Evolutionary conservation across 1,140 invertebrate genomes (phyloP), one percentile per base, ranked within the genome.

Genomic region (Cryptotermes secundus): DNA sequence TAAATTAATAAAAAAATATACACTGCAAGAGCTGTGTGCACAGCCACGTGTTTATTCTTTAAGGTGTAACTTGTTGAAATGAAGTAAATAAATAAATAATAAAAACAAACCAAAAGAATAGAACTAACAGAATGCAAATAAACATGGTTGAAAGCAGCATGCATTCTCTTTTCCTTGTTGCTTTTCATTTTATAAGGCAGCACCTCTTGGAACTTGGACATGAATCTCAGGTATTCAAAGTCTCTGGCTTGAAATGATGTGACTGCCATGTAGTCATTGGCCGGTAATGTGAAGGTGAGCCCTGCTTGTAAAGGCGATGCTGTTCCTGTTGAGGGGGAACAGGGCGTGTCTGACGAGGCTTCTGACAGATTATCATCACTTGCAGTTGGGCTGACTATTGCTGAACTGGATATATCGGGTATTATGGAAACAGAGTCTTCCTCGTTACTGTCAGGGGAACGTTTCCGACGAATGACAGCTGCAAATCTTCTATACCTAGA

Each of bases 401-500:
- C 7, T 10, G 59, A 14, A 72, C 59, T 72, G 26, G 59, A 26
- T 31, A 72, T 16, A 7, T 72, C 59, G 31, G 59, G 59, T n/a
- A 72, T 31, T 14, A 72, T 14, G 31, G 59, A 26, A 72, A 72
- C 26, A 72, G 9, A 31, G 4, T 31, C 59, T 31, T 72, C 59
- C 31, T 72, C 59, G 31, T 26, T 72, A 72, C 59, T 72, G 0
- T 72, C n/a, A 72, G 59, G 59, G n/a, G 59, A 72, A 72, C 14
- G 26, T 72, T 72, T 72, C 26, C 31, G n/a, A n/a, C 59, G 59
- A 26, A 72, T 26, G 42, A 90, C 89, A 79, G 87, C 87, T 53
- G 86, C 82, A 80, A 90, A 87, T 85, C 89, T 89, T 85, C 91
- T 88, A 85, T 88, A 91, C 88, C 90, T 90, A n/a, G 85, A 85